A percentile compares a stretch with the other conserved stretches of the same genome.
Conservation (phyloP, 2,797 vertebrate species). For the Lerista edwardsae region DNA sequence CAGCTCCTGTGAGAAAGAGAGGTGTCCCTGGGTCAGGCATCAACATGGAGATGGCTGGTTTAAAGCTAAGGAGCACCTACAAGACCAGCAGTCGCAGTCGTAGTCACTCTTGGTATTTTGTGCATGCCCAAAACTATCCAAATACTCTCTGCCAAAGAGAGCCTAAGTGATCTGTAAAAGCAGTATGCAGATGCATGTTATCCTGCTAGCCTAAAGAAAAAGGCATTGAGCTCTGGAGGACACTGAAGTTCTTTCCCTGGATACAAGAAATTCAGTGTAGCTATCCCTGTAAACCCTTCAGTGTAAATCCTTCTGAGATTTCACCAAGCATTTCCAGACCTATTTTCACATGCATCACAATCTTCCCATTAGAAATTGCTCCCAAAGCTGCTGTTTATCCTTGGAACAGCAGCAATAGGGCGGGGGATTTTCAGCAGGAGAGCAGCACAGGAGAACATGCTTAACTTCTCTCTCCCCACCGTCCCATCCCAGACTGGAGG, state of each 20-base stretch:
- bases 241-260: neutral
- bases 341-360: neutral
- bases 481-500: too few relatives aligned
- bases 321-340: neutral
- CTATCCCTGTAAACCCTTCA: neutral
- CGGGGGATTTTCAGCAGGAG: too few relatives aligned
- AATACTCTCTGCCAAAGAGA: neutral
- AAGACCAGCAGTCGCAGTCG: neutral
- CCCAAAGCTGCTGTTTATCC: too few relatives aligned
- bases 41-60: too few relatives aligned
- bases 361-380: too few relatives aligned
- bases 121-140: neutral
- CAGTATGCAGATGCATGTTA: neutral
- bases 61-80: neutral
- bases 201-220: neutral
- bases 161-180: neutral
- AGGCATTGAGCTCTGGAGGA: neutral
- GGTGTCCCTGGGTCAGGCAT: neutral
- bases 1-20: constrained; percentile 60
- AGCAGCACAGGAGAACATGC: neutral
- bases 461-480: too few relatives aligned
- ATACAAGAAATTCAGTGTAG: neutral
- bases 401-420: too few relatives aligned
- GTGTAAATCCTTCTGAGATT: neutral
- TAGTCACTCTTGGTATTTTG: too few relatives aligned